Evolutionary conservation across 1,140 invertebrate genomes (phyloP).

Genomic region (Hypsibius dujardini): DNA sequence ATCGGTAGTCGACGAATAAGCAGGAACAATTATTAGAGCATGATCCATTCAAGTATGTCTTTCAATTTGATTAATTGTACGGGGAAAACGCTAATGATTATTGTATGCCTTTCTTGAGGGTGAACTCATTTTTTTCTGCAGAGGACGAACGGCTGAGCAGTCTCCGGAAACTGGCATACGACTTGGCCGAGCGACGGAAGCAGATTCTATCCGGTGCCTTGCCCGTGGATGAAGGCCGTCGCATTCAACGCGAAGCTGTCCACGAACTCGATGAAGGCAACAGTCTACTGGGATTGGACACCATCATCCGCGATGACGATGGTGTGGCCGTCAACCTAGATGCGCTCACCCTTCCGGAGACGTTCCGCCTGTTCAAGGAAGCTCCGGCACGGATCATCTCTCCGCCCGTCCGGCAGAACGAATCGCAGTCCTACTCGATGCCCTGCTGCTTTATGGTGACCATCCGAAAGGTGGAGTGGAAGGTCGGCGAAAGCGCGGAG

Average conservation of each 20-base stretch:
- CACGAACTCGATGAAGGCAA: constrained; percentile 74
- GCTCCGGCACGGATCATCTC: background rate
- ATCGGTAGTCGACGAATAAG: too few relatives aligned
- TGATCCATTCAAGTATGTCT: too few relatives aligned
- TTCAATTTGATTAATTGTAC: background rate
- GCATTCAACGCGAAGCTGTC: constrained; percentile 59
- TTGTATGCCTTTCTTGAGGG: background rate
- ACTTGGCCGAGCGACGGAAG: constrained; percentile 55
- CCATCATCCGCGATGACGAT: constrained; percentile 61
- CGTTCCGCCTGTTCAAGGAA: constrained; percentile 44
- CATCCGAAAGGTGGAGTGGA: constrained; percentile 32
- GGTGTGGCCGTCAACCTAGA: constrained; percentile 60
- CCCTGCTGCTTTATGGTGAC: constrained; percentile 27
- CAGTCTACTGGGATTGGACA: constrained; percentile 48
- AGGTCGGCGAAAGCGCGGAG: constrained; percentile 59
- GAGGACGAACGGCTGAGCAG: background rate
- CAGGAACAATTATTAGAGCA: too few relatives aligned
- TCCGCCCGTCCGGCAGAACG: background rate
- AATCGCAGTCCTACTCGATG: background rate
- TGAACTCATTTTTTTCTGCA: background rate
- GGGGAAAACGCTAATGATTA: constrained; percentile 11
- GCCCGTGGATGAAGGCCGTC: constrained; percentile 66
- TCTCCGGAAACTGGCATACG: constrained; percentile 45
- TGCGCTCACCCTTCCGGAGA: constrained; percentile 51
- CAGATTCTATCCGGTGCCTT: constrained; percentile 66